Evolutionary conservation across 2,113 vertebrate species (phyloP).

Genomic region (Ailuropoda melanoleuca): DNA sequence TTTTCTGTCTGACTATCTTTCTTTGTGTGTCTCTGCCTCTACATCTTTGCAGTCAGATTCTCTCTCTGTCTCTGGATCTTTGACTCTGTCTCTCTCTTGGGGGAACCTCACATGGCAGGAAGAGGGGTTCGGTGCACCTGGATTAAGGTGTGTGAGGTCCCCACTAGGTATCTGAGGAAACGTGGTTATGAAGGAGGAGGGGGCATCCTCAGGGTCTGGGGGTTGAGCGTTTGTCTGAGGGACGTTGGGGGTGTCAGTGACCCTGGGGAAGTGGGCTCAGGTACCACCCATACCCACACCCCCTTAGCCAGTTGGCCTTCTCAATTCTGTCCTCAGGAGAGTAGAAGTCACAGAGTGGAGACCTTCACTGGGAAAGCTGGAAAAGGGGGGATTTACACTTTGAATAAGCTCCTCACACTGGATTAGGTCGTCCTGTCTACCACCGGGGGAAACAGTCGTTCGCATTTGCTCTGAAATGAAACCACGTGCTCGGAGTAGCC

Average conservation of each 20-base stretch:
- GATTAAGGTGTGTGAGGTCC: accelerated
- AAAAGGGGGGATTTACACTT: too few relatives aligned
- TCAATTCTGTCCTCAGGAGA: neutral
- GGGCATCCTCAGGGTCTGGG: neutral
- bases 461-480: neutral
- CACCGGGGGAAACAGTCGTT: neutral
- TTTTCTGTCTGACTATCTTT: neutral
- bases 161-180: neutral
- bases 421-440: neutral
- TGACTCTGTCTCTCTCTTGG: neutral
- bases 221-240: neutral
- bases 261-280: neutral
- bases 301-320: neutral
- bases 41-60: neutral
- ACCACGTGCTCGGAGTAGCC: accelerated
- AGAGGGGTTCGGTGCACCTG: accelerated
- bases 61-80: neutral
- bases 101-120: neutral
- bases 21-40: neutral
- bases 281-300: too few relatives aligned
- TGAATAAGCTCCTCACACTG: neutral
- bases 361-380: neutral
- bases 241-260: neutral
- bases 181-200: neutral
- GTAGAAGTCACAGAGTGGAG: neutral